Conservation (phyloP, 2,797 vertebrate species). For the Siniperca undulata region DNA sequence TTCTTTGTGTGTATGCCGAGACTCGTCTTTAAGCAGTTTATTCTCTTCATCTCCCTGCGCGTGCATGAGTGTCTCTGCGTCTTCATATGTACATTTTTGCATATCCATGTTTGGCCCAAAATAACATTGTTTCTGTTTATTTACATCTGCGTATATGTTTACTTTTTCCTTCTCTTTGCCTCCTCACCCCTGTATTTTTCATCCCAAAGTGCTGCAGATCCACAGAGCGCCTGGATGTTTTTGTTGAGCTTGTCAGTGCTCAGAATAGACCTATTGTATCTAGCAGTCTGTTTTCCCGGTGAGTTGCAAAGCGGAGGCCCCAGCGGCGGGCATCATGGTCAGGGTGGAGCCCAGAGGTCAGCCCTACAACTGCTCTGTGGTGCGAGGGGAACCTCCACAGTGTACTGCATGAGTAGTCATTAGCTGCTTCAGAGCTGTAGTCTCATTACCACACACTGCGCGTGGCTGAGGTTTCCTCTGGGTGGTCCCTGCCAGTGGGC, state of each 20-base stretch:
- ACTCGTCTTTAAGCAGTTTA: conserved; percentile 63
- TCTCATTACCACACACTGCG: conserved; percentile 65
- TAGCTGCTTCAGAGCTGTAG: conserved; percentile 55
- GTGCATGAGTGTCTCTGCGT: conserved; percentile 21
- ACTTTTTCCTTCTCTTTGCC: background rate
- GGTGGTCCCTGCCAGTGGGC: conserved; percentile 55
- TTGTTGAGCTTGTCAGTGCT: conserved; percentile 36
- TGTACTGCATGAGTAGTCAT: conserved; percentile 55
- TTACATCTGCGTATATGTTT: background rate
- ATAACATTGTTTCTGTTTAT: conserved; percentile 26
- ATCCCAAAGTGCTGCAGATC: conserved; percentile 20
- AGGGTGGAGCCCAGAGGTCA: conserved; percentile 62
- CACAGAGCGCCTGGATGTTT: conserved; percentile 31
- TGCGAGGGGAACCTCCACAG: conserved; percentile 23
- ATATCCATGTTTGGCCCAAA: conserved; percentile 46
- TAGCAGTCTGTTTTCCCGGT: conserved; percentile 38
- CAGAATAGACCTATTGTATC: conserved; percentile 40
- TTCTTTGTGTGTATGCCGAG: conserved; percentile 68
- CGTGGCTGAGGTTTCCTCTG: conserved; percentile 59
- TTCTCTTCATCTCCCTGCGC: conserved; percentile 52
- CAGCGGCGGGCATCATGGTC: conserved; percentile 32
- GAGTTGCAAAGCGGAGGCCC: conserved; percentile 29
- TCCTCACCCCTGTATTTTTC: conserved; percentile 12
- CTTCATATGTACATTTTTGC: conserved; percentile 45
- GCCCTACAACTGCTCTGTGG: conserved; percentile 49